phyloP scores from a whole-genome alignment of 2,888 invertebrate genomes.

The Yponomeuta sedellus region DNA sequence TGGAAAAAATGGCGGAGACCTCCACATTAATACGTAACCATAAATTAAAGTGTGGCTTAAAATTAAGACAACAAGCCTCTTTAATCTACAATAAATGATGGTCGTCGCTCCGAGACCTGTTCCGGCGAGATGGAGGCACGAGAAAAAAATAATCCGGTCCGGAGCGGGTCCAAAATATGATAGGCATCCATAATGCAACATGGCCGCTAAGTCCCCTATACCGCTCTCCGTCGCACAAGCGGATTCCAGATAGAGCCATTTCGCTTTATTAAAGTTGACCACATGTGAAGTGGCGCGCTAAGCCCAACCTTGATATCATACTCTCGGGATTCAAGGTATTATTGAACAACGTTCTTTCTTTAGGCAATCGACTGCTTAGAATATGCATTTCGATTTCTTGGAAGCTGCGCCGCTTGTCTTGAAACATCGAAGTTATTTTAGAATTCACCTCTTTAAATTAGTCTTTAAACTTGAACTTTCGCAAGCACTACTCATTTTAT shows the following conservation, averaged over 20 bases:
- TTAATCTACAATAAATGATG: constrained; percentile 77
- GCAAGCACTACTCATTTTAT: too few species aligned
- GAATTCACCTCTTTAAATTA: neutral
- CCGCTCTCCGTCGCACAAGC: constrained; percentile 49
- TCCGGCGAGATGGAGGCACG: constrained; percentile 64
- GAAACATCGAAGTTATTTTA: neutral
- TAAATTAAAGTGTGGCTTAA: constrained; percentile 75
- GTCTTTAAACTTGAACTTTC: too few species aligned
- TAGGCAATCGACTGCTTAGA: neutral
- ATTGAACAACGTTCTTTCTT: constrained; percentile 4
- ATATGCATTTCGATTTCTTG: neutral
- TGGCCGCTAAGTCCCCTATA: constrained; percentile 71
- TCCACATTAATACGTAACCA: constrained; percentile 67
- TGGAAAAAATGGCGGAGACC: constrained; percentile 63
- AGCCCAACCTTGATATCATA: constrained; percentile 77
- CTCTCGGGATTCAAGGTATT: constrained; percentile 36
- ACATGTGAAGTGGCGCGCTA: constrained; percentile 77
- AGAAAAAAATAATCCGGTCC: constrained; percentile 73
- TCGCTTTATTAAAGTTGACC: constrained; percentile 74
- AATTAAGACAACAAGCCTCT: constrained; percentile 78
- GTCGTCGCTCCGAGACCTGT: constrained; percentile 71
- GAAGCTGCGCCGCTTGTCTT: neutral
- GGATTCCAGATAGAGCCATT: constrained; percentile 46
- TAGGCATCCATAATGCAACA: constrained; percentile 77
- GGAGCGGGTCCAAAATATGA: constrained; percentile 75